Percentiles rank a stretch among this genome's conserved stretches.
These are phyloP conservation scores for Potamilus streckersoni DNA, from an alignment of 1,140 invertebrate species.

Conservation along the genomic window DNA sequence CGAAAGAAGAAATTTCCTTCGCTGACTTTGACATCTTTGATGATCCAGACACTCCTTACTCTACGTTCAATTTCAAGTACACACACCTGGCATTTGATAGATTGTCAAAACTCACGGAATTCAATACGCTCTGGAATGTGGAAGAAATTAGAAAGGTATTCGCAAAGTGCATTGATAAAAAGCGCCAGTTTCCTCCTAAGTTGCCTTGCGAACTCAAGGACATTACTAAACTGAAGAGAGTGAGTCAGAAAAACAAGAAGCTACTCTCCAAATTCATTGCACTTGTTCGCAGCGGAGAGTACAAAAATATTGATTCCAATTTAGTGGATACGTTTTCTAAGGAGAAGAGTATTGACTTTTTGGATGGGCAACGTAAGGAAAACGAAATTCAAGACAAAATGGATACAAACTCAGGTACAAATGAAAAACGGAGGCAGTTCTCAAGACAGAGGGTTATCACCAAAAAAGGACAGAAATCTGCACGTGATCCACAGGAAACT, in stretches of 20 bases:
- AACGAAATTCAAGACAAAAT: background rate
- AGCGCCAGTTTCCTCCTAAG: conserved; percentile 29
- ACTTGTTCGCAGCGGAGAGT: conserved; percentile 24
- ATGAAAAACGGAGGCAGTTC: conserved; percentile 8
- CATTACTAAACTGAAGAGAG: conserved; percentile 29
- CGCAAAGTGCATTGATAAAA: conserved; percentile 49
- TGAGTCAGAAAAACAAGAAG: conserved; percentile 38
- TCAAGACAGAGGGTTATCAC: background rate
- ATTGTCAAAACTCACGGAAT: conserved; percentile 68
- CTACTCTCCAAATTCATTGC: conserved; percentile 33
- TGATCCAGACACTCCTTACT: conserved; percentile 67
- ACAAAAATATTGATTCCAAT: conserved; percentile 24
- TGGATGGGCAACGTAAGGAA: background rate
- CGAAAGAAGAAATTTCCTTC: conserved; percentile 67
- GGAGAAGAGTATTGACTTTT: background rate
- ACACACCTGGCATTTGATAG: conserved; percentile 65
- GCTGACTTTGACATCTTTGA: conserved; percentile 70
- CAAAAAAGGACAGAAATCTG: background rate
- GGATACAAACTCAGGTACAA: background rate
- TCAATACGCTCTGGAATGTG: conserved; percentile 67
- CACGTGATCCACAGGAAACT: background rate
- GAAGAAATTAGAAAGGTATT: conserved; percentile 65
- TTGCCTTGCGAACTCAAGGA: conserved; percentile 38
- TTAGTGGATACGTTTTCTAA: conserved; percentile 4
- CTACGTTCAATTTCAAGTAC: conserved; percentile 70